Evolutionary conservation across 2,888 invertebrate species (phyloP).

Genomic region (Pristionchus mayeri): DNA sequence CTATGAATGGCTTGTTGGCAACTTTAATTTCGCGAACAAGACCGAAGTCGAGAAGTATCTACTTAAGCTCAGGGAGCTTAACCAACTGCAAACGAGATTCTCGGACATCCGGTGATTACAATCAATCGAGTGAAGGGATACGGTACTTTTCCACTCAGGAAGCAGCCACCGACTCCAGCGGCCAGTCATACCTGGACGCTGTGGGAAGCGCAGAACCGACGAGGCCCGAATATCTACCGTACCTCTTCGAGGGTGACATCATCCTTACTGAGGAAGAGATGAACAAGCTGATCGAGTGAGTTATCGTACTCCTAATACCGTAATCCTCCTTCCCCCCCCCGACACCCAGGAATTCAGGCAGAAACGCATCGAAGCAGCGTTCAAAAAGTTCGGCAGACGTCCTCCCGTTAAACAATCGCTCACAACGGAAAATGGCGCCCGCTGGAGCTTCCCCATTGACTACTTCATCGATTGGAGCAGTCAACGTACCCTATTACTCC

Average conservation of each 20-base stretch:
- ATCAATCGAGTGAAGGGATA: not conserved
- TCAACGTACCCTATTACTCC: constrained; percentile 55
- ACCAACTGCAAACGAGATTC: constrained; percentile 57
- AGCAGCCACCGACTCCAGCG: not conserved
- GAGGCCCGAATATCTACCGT: constrained; percentile 64
- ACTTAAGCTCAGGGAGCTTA: constrained; percentile 56
- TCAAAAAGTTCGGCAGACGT: constrained; percentile 49
- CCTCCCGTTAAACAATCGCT: constrained; percentile 60
- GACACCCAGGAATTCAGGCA: constrained; percentile 61
- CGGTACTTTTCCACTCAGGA: constrained; percentile 35
- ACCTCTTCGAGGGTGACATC: constrained; percentile 74
- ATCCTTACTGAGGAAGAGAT: constrained; percentile 68
- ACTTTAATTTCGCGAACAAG: constrained; percentile 26
- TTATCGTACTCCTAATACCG: not conserved
- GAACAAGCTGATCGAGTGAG: constrained; percentile 56
- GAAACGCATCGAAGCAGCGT: constrained; percentile 48
- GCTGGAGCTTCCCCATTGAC: constrained; percentile 67
- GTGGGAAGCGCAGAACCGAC: constrained; percentile 8
- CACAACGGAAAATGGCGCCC: constrained; percentile 56
- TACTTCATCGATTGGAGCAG: constrained; percentile 62
- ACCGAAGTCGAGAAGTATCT: constrained; percentile 51
- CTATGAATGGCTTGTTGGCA: constrained; percentile 45
- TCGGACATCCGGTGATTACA: constrained; percentile 50
- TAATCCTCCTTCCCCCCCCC: constrained; percentile 44
- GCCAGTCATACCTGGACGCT: constrained; percentile 31